Evolutionary conservation across 2,113 vertebrate species (phyloP), one percentile per base, ranked within the genome.

Genomic region (Falcunculus frontatus): DNA sequence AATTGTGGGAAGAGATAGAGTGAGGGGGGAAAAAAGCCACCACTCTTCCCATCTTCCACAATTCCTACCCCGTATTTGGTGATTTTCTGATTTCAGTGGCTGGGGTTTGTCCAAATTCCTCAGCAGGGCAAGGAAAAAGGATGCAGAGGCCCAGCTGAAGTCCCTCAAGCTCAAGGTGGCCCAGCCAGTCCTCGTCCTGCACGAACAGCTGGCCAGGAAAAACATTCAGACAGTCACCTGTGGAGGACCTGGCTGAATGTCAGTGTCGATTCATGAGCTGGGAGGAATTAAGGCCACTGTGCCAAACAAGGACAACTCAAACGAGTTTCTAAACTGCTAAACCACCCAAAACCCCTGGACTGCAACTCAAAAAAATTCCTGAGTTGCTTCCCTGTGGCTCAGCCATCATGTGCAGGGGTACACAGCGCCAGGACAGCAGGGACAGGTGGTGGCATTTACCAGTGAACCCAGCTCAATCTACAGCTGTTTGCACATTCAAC

Each of bases 401-500:
- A 82, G 78, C 39, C 65, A 29, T 7, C 30, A 13, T 0, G 7
- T 1, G 22, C 44, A 60, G 52, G n/a, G 21, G 23, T 13, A 35
- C 7, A 3, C 15, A 41, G 41, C 5, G 18, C 79, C 63, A 84
- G 32, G 49, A 21, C 14, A 49, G 55, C 13, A 2, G 26, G 11
- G 63, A 44, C 39, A 63, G 18, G 44, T 25, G 57, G 35, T 26
- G 47, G 39, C 76, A 73, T 5, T 14, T 22, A 42, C 65, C 78
- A 72, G 33, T 5, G 47, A 86, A 59, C 4, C n/a, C 81, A 33
- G 30, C 6, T 78, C 60, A 25, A 19, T 29, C 56, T 10, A 12
- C 4, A 52, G 33, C 65, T 70, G 39, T 50, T 37, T 2, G 2
- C 29, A 68, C 0, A 0, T 10, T n/a, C 44, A 73, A 9, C 15